A percentile compares a stretch with the other conserved stretches of the same genome.
phyloP scores from a whole-genome alignment of 64 coral and sea anemone genomes.

The Montipora sp. region DNA sequence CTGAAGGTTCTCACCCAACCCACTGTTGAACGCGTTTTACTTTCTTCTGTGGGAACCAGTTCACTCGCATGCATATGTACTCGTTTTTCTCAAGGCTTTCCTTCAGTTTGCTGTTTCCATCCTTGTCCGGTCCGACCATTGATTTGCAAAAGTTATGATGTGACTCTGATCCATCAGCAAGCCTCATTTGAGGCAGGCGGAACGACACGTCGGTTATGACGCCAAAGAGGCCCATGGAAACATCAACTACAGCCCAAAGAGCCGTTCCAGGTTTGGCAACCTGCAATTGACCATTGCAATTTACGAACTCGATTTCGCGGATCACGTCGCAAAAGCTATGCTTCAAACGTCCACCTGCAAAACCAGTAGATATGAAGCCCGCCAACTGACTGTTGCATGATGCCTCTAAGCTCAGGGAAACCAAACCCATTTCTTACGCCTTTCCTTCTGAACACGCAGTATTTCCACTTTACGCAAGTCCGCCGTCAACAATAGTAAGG shows the following conservation, averaged over 20 bases:
- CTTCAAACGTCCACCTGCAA: too few species aligned
- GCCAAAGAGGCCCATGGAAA: slow-evolving; percentile 80
- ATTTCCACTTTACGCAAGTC: slow-evolving; percentile 49
- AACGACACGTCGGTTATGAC: slow-evolving; percentile 77
- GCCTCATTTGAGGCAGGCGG: slow-evolving; percentile 12
- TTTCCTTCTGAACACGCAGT: too few species aligned
- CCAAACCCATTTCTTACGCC: too few species aligned
- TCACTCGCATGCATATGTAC: slow-evolving; percentile 44
- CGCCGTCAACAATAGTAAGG: slow-evolving; percentile 15
- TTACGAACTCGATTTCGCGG: slow-evolving; percentile 73
- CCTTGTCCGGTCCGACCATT: not conserved
- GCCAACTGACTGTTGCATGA: slow-evolving; percentile 67
- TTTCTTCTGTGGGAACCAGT: slow-evolving; percentile 82
- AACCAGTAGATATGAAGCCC: slow-evolving; percentile 59
- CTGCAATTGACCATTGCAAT: slow-evolving; percentile 41
- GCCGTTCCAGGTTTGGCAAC: slow-evolving; percentile 21
- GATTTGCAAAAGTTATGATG: slow-evolving; percentile 46
- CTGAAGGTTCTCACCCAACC: too few species aligned
- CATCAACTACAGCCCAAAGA: slow-evolving; percentile 62
- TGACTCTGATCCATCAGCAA: slow-evolving; percentile 44
- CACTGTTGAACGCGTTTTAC: not conserved
- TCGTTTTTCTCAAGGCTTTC: slow-evolving; percentile 38
- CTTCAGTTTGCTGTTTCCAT: too few species aligned
- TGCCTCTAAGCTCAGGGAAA: not conserved
- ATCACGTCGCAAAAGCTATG: slow-evolving; percentile 22